Evolutionary conservation across 2,113 vertebrate species (phyloP).

Genomic region (Indicator maculatus): DNA sequence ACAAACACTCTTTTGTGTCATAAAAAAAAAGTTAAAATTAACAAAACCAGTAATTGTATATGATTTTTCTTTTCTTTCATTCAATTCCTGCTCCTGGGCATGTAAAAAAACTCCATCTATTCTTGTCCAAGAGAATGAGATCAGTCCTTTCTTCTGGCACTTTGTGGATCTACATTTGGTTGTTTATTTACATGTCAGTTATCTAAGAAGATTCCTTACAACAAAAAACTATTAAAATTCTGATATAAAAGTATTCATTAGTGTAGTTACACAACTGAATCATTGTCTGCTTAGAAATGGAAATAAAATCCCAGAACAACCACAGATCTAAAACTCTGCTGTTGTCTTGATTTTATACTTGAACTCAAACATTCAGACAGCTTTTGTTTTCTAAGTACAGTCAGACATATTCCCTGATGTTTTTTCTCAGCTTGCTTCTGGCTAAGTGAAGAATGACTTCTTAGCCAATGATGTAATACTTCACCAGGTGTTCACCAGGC

Average conservation of each 20-base stretch:
- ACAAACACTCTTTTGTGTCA: not conserved
- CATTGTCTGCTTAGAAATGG: not conserved
- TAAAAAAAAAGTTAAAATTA: not conserved
- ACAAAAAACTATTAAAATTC: not conserved
- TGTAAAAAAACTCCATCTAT: not conserved
- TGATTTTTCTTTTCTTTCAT: not conserved
- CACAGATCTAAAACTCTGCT: not conserved
- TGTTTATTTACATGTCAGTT: not conserved
- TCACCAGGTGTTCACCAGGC: not conserved
- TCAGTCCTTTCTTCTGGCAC: not conserved
- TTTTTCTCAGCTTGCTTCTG: not conserved
- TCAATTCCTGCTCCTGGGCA: not conserved
- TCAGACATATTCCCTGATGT: not conserved
- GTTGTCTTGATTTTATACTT: not conserved
- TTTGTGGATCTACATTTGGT: not conserved
- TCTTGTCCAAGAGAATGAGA: not conserved
- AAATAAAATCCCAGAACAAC: not conserved
- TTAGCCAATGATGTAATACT: conserved; percentile 5
- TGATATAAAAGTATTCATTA: not conserved
- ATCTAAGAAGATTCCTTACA: not conserved
- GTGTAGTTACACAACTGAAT: not conserved
- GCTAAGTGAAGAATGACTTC: not conserved
- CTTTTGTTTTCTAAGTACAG: not conserved
- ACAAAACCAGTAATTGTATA: too few relatives aligned
- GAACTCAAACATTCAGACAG: not conserved